phyloP scores from a whole-genome alignment of 2,113 vertebrate genomes.

The Ornithorhynchus anatinus region DNA sequence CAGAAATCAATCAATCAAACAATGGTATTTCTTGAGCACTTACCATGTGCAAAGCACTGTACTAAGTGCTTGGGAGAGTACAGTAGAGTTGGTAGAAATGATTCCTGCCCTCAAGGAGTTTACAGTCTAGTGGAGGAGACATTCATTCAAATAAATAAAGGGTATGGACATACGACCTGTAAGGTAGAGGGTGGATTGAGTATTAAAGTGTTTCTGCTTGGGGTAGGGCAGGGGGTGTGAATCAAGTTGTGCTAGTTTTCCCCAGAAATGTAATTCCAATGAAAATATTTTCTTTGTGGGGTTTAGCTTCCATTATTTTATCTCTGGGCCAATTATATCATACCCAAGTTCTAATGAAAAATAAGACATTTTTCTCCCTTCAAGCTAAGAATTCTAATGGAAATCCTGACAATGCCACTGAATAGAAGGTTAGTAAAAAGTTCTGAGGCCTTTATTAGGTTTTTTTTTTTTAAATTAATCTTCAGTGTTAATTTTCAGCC shows the following conservation, averaged over 20 bases:
- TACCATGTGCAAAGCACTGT: neutral
- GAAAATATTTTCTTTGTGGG: too few species aligned
- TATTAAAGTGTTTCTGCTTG: too few species aligned
- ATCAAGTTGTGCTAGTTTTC: too few species aligned
- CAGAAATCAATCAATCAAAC: neutral
- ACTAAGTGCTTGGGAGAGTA: too few species aligned
- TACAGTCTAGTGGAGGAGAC: too few species aligned
- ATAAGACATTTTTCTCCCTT: neutral
- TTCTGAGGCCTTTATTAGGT: conserved; percentile 16
- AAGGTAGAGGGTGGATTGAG: too few species aligned
- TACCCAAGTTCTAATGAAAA: conserved; percentile 21
- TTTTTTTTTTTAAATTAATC: conserved; percentile 54
- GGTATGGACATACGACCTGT: too few species aligned
- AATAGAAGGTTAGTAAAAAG: conserved; percentile 11
- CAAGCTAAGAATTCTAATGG: neutral
- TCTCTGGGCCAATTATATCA: neutral
- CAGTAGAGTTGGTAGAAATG: too few species aligned
- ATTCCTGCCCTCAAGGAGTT: too few species aligned
- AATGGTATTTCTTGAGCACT: neutral
- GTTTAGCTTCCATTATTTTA: conserved; percentile 24
- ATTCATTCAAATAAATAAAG: too few species aligned
- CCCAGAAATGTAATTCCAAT: too few species aligned
- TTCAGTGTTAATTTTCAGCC: conserved; percentile 50
- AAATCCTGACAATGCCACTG: neutral
- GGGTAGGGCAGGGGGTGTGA: too few species aligned